A percentile compares a stretch with the other conserved stretches of the same genome.
Conservation (phyloP, 1,140 invertebrate genomes). For the Penaeus indicus region DNA sequence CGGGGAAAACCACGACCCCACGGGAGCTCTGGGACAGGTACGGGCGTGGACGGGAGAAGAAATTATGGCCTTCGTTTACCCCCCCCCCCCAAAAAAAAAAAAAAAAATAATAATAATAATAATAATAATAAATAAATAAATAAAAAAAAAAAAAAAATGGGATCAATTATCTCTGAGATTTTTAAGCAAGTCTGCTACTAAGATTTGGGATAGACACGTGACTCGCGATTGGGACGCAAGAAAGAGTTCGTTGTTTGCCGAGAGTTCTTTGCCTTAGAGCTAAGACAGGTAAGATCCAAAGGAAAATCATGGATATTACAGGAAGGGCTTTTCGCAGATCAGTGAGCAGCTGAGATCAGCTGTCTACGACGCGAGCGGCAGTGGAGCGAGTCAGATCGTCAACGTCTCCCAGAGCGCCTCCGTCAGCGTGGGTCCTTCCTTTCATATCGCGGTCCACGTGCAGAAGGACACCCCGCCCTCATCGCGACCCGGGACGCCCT, state of each 20-base stretch:
- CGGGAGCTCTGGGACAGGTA: slow-evolving; percentile 29
- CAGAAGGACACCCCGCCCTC: background rate
- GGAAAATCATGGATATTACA: background rate
- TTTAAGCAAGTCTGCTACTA: too few relatives aligned
- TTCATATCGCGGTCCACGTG: background rate
- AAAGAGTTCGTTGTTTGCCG: too few relatives aligned
- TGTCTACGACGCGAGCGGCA: background rate
- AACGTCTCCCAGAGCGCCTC: background rate
- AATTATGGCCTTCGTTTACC: background rate
- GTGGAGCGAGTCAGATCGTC: background rate
- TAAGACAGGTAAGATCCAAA: too few relatives aligned
- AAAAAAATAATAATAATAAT: too few relatives aligned
- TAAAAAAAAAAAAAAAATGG: too few relatives aligned
- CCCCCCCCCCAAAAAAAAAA: too few relatives aligned
- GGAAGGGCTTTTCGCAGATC: background rate
- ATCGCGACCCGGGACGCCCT: background rate
- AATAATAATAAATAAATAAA: too few relatives aligned
- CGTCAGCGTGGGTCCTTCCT: background rate
- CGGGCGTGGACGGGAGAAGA: background rate
- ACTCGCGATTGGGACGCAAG: too few relatives aligned
- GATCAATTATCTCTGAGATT: too few relatives aligned
- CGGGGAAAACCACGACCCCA: slow-evolving; percentile 40
- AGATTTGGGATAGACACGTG: too few relatives aligned
- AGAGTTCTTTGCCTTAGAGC: too few relatives aligned
- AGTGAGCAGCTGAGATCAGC: background rate